A percentile compares a stretch with the other conserved stretches of the same genome.
Evolutionary conservation across 2,888 invertebrate genomes (phyloP).

Genomic region (Sisyra nigra): DNA sequence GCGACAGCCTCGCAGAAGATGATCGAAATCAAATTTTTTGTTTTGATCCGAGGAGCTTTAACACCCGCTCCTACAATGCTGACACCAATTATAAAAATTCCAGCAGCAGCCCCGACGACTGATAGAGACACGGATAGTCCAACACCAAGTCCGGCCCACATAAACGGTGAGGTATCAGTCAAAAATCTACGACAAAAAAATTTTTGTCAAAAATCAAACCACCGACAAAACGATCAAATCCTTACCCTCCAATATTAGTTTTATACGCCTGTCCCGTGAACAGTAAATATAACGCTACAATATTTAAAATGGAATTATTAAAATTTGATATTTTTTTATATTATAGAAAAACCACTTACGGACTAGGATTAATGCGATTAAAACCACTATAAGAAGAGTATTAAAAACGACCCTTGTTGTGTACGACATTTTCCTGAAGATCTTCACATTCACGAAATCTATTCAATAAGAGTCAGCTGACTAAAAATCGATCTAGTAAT

Average conservation of each 20-base stretch:
- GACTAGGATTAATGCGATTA: too few relatives aligned
- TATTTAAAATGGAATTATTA: conserved; percentile 17
- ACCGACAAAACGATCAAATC: conserved; percentile 11
- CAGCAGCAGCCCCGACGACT: conserved; percentile 88
- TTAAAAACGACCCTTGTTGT: too few relatives aligned
- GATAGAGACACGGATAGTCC: conserved; percentile 87
- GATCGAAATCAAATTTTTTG: conserved; percentile 97
- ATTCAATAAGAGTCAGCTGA: too few relatives aligned
- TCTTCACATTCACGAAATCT: too few relatives aligned
- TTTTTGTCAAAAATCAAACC: background rate
- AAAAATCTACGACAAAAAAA: conserved; percentile 47
- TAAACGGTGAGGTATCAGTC: conserved; percentile 76
- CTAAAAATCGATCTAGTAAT: too few relatives aligned
- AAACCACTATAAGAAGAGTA: too few relatives aligned
- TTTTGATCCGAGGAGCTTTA: conserved; percentile 96
- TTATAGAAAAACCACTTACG: too few relatives aligned
- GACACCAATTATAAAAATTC: conserved; percentile 92
- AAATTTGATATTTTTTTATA: too few relatives aligned
- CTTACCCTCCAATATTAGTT: conserved; percentile 72
- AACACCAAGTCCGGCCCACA: conserved; percentile 93
- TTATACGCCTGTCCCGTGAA: conserved; percentile 76
- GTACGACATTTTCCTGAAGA: too few relatives aligned
- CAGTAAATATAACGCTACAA: conserved; percentile 45
- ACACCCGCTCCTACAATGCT: conserved; percentile 97
- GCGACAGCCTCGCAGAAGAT: conserved; percentile 99